Percentiles rank a stretch among this genome's conserved stretches.
Evolutionary conservation across 2,113 vertebrate species (phyloP).

Genomic region (Empidonax alnorum): DNA sequence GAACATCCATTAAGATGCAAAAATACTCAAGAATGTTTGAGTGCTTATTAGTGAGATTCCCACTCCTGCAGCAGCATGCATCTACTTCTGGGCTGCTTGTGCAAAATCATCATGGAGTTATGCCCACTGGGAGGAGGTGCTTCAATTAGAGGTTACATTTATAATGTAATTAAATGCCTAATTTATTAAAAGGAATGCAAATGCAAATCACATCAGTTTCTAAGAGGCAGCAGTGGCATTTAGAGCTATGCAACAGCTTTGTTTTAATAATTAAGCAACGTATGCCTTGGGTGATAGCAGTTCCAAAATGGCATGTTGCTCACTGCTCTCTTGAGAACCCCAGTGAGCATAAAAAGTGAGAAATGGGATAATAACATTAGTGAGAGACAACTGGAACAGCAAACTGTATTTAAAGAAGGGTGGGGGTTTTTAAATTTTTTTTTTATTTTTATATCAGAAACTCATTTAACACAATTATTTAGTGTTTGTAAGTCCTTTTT

Average conservation of each 20-base stretch:
- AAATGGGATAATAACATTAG: neutral
- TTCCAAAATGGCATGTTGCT: conserved; percentile 7
- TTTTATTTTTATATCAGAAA: neutral
- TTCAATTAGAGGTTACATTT: conserved; percentile 64
- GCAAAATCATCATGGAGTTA: neutral
- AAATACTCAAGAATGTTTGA: conserved; percentile 10
- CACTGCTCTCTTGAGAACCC: neutral
- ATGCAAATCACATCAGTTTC: conserved; percentile 42
- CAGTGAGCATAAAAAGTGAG: neutral
- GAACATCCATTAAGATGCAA: conserved; percentile 1
- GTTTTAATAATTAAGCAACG: neutral
- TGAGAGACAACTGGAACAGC: neutral
- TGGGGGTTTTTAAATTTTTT: neutral
- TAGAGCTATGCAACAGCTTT: neutral
- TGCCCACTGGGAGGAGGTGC: conserved; percentile 13
- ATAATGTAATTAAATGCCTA: conserved; percentile 60
- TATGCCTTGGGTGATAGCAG: neutral
- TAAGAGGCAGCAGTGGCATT: conserved; percentile 13
- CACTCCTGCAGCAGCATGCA: conserved; percentile 7
- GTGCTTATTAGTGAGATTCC: conserved; percentile 15
- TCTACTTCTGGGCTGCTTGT: neutral
- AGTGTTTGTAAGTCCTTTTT: neutral
- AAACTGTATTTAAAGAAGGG: accelerated
- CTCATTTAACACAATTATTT: neutral
- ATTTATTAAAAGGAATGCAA: conserved; percentile 58